Evolutionary conservation across 2,113 vertebrate genomes (phyloP).

Genomic region (Chaetorhynchus papuensis): DNA sequence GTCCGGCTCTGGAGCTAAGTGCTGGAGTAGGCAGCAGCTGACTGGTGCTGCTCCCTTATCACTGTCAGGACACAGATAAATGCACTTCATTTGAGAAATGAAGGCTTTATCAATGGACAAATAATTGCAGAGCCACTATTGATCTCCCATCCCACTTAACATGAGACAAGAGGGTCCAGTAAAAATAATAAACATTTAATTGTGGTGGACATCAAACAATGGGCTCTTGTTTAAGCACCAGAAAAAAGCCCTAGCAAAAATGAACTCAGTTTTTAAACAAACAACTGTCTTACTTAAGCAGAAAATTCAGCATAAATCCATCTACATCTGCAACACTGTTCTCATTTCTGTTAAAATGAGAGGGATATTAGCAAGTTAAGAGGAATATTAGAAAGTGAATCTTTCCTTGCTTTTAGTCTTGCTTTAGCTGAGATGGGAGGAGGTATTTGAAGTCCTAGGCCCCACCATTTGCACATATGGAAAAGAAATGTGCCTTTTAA

Average conservation of each 20-base stretch:
- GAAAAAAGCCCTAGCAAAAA: neutral
- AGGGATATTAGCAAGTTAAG: neutral
- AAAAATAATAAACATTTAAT: slow-evolving; percentile 70
- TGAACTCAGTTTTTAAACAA: neutral
- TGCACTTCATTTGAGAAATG: slow-evolving; percentile 65
- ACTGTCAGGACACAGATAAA: slow-evolving; percentile 63
- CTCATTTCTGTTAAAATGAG: neutral
- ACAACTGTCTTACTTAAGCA: neutral
- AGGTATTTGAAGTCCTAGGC: neutral
- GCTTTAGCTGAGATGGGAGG: neutral
- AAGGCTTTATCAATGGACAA: slow-evolving; percentile 79
- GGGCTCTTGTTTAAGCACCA: neutral
- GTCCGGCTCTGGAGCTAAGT: slow-evolving; percentile 37
- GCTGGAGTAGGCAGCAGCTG: slow-evolving; percentile 2
- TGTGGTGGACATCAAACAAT: neutral
- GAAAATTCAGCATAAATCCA: neutral
- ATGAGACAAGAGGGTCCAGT: slow-evolving; percentile 66
- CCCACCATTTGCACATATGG: neutral
- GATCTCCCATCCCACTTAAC: slow-evolving; percentile 63
- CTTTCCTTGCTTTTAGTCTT: neutral
- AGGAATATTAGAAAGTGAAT: neutral
- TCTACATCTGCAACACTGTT: neutral
- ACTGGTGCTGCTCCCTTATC: slow-evolving; percentile 27
- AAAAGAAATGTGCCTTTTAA: neutral
- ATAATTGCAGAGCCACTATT: slow-evolving; percentile 77